Conservation (phyloP, 2,797 vertebrate genomes). For the Podarcis lilfordi region DNA sequence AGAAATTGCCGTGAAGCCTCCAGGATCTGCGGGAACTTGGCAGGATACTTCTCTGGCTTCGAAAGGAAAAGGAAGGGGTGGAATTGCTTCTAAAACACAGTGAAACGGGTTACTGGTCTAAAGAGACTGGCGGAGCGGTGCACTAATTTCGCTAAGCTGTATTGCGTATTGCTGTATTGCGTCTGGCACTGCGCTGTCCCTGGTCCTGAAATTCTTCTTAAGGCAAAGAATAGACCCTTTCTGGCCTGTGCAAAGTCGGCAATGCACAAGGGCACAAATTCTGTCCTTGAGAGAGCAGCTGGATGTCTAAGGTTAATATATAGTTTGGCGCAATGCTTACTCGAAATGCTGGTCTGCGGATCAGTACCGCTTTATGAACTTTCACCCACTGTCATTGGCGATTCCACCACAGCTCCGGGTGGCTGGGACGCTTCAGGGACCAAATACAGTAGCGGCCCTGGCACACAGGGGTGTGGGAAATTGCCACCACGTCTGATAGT, state of each 20-base stretch:
- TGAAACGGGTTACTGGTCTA: not conserved
- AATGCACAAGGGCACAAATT: not conserved
- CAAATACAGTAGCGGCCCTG: too few species aligned
- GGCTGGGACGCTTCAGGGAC: too few species aligned
- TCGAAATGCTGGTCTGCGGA: too few species aligned
- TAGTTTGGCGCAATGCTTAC: not conserved
- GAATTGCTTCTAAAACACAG: not conserved
- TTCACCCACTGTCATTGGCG: too few species aligned
- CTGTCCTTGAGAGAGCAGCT: not conserved
- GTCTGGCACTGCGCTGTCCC: not conserved
- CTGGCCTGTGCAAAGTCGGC: too few species aligned
- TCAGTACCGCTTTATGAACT: too few species aligned
- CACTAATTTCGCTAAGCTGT: rapidly evolving
- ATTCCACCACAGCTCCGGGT: too few species aligned
- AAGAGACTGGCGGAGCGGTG: not conserved
- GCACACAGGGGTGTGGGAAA: too few species aligned
- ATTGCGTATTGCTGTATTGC: too few species aligned
- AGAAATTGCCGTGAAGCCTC: not conserved
- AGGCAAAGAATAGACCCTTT: not conserved
- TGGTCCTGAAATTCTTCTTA: not conserved
- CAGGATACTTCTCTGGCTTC: not conserved
- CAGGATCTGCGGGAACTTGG: not conserved
- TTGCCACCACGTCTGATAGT: too few species aligned
- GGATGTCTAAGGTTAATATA: too few species aligned
- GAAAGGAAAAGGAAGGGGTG: not conserved